These are phyloP conservation scores for Lissocephala sabroskyi DNA, from an alignment of 2,888 invertebrate genomes.

Conservation along the genomic window DNA sequence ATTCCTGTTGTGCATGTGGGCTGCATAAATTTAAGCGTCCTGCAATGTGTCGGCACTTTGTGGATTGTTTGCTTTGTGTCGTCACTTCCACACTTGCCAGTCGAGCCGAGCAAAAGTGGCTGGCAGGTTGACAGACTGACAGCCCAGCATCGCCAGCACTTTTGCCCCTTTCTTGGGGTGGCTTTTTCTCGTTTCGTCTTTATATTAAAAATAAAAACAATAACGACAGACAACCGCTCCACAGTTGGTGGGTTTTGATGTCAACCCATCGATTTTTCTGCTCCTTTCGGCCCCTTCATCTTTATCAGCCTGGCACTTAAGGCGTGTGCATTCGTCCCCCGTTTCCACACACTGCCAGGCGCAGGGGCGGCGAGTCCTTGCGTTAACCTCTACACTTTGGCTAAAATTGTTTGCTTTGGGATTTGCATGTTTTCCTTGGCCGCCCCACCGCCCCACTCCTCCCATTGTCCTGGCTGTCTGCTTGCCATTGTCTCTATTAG, in stretches of 20 bases:
- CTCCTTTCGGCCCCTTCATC: constrained; percentile 35
- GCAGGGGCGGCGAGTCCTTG: not conserved
- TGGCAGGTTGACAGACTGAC: not conserved
- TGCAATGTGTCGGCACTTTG: constrained; percentile 23
- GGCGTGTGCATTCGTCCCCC: constrained; percentile 4
- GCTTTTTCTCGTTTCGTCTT: no score
- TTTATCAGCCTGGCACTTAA: constrained; percentile 42
- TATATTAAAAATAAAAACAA: no score
- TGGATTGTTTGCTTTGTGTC: constrained; percentile 1
- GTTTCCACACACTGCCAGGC: no score
- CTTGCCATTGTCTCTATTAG: constrained; percentile 40
- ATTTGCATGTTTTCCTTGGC: constrained; percentile 53
- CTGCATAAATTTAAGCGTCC: constrained; percentile 1
- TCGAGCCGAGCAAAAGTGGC: no score
- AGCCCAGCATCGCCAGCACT: no score
- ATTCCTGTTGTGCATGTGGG: not conserved
- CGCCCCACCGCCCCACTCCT: not conserved
- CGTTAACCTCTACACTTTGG: constrained; percentile 15
- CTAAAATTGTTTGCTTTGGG: constrained; percentile 62
- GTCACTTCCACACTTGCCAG: not conserved
- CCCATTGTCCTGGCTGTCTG: constrained; percentile 1
- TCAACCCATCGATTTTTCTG: constrained; percentile 9
- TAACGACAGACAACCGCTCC: no score
- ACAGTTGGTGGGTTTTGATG: no score
- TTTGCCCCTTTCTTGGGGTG: no score